Evolutionary conservation across 1,140 invertebrate species (phyloP), one percentile per base, ranked within the genome.

Genomic region (Sycophila sp.): DNA sequence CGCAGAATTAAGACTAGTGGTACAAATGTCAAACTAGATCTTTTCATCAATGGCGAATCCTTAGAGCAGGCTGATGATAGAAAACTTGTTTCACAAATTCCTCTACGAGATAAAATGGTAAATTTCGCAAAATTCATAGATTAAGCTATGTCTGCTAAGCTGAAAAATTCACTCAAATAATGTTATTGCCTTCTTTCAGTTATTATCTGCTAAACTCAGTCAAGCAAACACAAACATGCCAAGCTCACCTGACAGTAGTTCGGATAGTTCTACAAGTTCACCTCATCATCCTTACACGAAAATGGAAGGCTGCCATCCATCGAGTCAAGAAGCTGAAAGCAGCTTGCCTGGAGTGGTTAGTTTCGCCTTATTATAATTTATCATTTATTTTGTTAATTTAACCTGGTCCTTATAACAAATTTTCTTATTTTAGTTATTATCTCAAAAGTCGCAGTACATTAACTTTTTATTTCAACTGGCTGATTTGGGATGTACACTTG

Each of bases 401-500:
- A n/a, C n/a, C n/a, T n/a, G n/a, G n/a, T n/a, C n/a, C n/a, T n/a
- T n/a, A n/a, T n/a, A n/a, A n/a, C n/a, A n/a, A n/a, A n/a, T n/a
- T n/a, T n/a, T n/a, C 49, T 45, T 53, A 30, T 75, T 72, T n/a
- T 76, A 92, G 91, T 83, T 93, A 17, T 91, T 93, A 87, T 92
- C 96, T 1, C 91, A 93, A 80, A 91, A 94, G 71, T 88, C 91
- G 45, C 89, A 92, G 73, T 96, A 96, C 82, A 90, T 93, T 40
- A 91, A 92, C 75, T 98, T 98, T 85, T 92, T 98, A 77, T 93
- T 98, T 83, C 94, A 97, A 86, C 85, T 98, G 63, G 94, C 95
- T 76, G 94, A 96, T 80, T 85, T 97, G 67, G 96, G 96, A 55
- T 94, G 94, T 81, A 90, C 91, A 53, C 87, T 97, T 67, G 89